phyloP scores from a whole-genome alignment of 2,888 invertebrate species.

The Ischnura elegans region DNA sequence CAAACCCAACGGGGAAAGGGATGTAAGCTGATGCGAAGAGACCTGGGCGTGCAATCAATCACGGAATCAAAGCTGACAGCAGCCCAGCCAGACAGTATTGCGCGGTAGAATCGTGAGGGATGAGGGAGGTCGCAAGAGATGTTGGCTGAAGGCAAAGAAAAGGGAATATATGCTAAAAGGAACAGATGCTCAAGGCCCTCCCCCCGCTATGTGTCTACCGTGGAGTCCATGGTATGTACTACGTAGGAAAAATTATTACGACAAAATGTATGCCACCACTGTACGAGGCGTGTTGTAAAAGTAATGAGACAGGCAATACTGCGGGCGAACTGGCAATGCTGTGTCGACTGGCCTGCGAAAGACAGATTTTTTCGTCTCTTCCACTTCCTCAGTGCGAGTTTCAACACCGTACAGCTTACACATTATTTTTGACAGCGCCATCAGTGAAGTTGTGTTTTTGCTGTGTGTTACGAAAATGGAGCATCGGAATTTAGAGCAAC shows the following conservation, averaged over 20 bases:
- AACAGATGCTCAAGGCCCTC: neutral
- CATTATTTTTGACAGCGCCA: too few relatives aligned
- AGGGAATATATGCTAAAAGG: neutral
- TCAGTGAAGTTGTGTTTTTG: too few relatives aligned
- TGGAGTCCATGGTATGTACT: too few relatives aligned
- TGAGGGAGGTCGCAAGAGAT: neutral
- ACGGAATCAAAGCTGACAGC: conserved; percentile 60
- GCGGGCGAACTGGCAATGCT: too few relatives aligned
- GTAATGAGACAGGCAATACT: too few relatives aligned
- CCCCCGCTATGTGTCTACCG: neutral
- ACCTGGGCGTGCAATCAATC: conserved; percentile 40
- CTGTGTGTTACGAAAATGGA: too few relatives aligned
- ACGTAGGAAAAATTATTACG: too few relatives aligned
- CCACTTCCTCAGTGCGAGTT: too few relatives aligned
- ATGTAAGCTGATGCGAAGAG: neutral
- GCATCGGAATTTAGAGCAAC: too few relatives aligned
- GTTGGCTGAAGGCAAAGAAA: neutral
- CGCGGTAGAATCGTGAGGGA: conserved; percentile 27
- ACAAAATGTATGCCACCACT: too few relatives aligned
- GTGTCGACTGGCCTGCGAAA: neutral
- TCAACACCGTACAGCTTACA: too few relatives aligned
- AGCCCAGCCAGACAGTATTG: conserved; percentile 33
- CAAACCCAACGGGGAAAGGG: neutral
- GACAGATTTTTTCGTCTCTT: neutral
- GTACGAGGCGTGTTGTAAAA: too few relatives aligned